A percentile compares a stretch with the other conserved stretches of the same genome.
Conservation (phyloP, 1,140 invertebrate species). For the Sycobia sp. region DNA sequence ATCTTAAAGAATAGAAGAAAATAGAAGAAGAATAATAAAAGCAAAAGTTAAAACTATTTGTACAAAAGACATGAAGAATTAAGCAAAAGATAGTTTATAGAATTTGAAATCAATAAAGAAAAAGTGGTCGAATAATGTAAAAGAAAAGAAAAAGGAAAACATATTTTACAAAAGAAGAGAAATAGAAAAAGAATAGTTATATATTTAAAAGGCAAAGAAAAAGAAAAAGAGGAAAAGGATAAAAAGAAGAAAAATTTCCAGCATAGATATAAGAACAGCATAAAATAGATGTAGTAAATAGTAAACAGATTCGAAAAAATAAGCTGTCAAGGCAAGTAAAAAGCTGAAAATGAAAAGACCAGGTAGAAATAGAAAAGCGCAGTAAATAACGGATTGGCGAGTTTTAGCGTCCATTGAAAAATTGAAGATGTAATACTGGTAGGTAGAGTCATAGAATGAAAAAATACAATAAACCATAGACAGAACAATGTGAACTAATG, state of each 20-base stretch:
- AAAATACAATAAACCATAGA: neutral
- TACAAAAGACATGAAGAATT: too few species aligned
- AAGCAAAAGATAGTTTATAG: conserved; percentile 20
- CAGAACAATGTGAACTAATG: too few species aligned
- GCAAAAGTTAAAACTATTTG: neutral
- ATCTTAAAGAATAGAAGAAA: too few species aligned
- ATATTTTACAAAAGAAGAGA: neutral
- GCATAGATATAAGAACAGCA: conserved; percentile 15
- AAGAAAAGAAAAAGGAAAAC: neutral
- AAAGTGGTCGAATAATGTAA: neutral
- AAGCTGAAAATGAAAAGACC: conserved; percentile 37
- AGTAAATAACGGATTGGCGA: conserved; percentile 34
- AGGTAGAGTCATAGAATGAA: conserved; percentile 37
- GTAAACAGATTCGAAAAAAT: conserved; percentile 36
- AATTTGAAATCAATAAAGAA: too few species aligned
- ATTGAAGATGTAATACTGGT: conserved; percentile 48
- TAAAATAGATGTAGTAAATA: conserved; percentile 34
- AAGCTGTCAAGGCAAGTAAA: conserved; percentile 37
- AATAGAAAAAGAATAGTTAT: conserved; percentile 6
- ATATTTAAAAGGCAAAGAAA: conserved; percentile 33
- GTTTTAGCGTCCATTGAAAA: conserved; percentile 25
- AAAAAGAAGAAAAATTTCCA: conserved; percentile 18
- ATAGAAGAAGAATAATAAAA: neutral
- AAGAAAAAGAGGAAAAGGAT: conserved; percentile 32
- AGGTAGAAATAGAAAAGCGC: conserved; percentile 33